Evolutionary conservation across 2,888 invertebrate species (phyloP).

Genomic region (Drosophila infuscata): DNA sequence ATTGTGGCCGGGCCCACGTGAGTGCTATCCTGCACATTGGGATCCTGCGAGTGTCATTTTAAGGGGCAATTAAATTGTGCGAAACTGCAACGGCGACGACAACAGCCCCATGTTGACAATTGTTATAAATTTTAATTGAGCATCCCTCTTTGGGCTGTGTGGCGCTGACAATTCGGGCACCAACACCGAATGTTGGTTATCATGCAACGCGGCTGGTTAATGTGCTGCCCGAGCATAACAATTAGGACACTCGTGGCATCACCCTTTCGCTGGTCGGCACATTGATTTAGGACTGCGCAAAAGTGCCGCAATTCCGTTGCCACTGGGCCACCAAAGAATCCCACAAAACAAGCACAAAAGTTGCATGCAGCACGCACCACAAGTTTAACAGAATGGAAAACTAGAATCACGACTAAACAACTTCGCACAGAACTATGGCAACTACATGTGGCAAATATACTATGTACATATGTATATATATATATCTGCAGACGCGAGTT

Average conservation of each 20-base stretch:
- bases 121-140: constrained; percentile 77
- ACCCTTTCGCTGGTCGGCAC: constrained; percentile 29
- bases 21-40: constrained; percentile 1
- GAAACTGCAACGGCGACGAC: constrained; percentile 53
- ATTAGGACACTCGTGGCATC: constrained; percentile 40
- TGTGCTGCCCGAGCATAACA: constrained; percentile 51
- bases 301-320: constrained; percentile 39
- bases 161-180: constrained; percentile 27
- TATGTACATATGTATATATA: not conserved
- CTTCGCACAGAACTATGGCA: constrained; percentile 26
- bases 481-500: constrained; percentile 24
- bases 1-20: constrained; percentile 45
- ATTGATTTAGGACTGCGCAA: constrained; percentile 51
- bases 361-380: constrained; percentile 36
- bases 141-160: constrained; percentile 6
- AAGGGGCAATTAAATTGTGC: constrained; percentile 67
- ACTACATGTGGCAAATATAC: constrained; percentile 25
- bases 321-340: constrained; percentile 18
- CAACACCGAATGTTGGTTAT: constrained; percentile 17
- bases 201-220: constrained; percentile 46
- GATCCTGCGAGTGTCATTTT: constrained; percentile 36
- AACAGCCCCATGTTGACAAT: constrained; percentile 28
- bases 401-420: constrained; percentile 33
- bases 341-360: constrained; percentile 36
- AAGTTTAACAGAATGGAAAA: constrained; percentile 32